phyloP scores from a whole-genome alignment of 2,888 invertebrate species.

The Craniophora ligustri region DNA sequence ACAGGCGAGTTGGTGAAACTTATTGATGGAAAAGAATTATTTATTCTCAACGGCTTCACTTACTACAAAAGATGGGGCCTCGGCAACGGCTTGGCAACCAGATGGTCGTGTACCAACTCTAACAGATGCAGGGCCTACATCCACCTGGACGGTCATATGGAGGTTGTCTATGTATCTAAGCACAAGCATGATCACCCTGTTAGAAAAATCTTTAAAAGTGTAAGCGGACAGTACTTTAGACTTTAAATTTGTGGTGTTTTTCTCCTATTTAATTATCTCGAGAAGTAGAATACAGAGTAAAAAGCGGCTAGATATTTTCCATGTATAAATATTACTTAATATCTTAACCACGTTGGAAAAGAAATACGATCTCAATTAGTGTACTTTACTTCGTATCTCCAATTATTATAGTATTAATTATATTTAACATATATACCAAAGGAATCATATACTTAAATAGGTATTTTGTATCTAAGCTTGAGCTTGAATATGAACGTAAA shows the following conservation, averaged over 20 bases:
- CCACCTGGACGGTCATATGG: slow-evolving; percentile 36
- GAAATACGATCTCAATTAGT: no score
- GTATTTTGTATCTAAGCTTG: no score
- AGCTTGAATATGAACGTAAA: background rate
- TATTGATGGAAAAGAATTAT: slow-evolving; percentile 51
- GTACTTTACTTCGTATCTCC: no score
- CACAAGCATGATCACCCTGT: slow-evolving; percentile 52
- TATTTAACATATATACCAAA: no score
- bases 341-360: no score
- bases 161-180: slow-evolving; percentile 23
- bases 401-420: no score
- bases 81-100: slow-evolving; percentile 29
- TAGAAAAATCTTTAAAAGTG: slow-evolving; percentile 27
- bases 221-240: slow-evolving; percentile 53
- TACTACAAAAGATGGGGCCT: slow-evolving; percentile 58
- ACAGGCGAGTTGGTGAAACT: slow-evolving; percentile 44
- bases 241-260: slow-evolving; percentile 8
- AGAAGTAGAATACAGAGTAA: no score
- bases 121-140: slow-evolving; percentile 39
- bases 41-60: slow-evolving; percentile 54
- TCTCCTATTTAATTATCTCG: no score
- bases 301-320: no score
- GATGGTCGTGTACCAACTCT: slow-evolving; percentile 56
- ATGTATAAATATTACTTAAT: no score
- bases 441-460: no score